Conservation (phyloP, 2,888 invertebrate genomes). For the Hirtodrosophila duncani region DNA sequence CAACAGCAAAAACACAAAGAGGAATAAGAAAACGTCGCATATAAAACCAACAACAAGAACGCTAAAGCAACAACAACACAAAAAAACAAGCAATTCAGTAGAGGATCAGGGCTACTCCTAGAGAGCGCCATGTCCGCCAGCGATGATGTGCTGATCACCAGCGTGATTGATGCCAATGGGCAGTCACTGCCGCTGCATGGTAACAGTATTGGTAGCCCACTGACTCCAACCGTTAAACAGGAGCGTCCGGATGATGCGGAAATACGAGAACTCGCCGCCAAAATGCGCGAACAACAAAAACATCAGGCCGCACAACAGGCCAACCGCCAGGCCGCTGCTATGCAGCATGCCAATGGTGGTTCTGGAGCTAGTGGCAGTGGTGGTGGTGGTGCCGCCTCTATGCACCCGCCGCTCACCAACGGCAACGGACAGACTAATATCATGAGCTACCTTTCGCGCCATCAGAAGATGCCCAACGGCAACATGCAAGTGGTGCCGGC, state of each 20-base stretch:
- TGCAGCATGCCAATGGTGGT: conserved; percentile 56
- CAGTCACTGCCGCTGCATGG: conserved; percentile 74
- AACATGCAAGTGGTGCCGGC: conserved; percentile 56
- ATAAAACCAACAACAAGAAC: conserved; percentile 5
- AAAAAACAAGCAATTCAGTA: conserved; percentile 8
- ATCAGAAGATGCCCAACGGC: conserved; percentile 73
- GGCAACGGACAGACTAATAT: conserved; percentile 80
- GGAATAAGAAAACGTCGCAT: neutral
- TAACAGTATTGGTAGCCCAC: conserved; percentile 69
- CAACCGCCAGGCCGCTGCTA: conserved; percentile 57
- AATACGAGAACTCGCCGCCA: conserved; percentile 90
- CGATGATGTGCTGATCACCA: conserved; percentile 71
- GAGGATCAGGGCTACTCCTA: conserved; percentile 8
- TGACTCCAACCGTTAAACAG: conserved; percentile 74
- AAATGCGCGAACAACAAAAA: conserved; percentile 91
- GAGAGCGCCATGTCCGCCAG: conserved; percentile 43
- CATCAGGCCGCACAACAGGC: conserved; percentile 76
- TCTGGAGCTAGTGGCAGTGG: conserved; percentile 8
- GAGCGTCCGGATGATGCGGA: conserved; percentile 87
- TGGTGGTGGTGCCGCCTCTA: conserved; percentile 17
- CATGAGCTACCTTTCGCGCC: conserved; percentile 81
- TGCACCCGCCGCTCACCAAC: conserved; percentile 61
- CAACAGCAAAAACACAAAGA: neutral
- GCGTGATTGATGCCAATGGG: conserved; percentile 75
- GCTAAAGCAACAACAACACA: conserved; percentile 12